These are phyloP conservation scores for Parapsyche elsis DNA, from an alignment of 1,140 invertebrate species.

Conservation along the genomic window DNA sequence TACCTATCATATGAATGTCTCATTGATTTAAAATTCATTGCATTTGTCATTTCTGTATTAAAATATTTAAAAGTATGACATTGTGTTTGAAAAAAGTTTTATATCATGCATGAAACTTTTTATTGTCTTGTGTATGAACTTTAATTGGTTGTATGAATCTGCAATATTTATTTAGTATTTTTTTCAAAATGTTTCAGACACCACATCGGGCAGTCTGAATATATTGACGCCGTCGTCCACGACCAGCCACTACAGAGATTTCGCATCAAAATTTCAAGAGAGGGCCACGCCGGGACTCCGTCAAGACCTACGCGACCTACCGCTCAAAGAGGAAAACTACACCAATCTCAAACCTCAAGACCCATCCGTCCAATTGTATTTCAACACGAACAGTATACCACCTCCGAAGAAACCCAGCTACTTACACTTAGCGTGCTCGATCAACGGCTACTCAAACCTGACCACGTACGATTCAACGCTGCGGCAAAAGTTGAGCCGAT, in stretches of 20 bases:
- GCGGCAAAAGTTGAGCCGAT: conserved; percentile 75
- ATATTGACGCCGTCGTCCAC: conserved; percentile 70
- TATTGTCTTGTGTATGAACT: no score
- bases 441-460: conserved; percentile 88
- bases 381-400: conserved; percentile 59
- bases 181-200: conserved; percentile 61
- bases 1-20: not conserved
- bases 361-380: conserved; percentile 59
- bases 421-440: conserved; percentile 86
- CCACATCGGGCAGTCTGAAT: conserved; percentile 69
- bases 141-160: no score
- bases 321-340: conserved; percentile 20
- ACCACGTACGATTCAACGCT: conserved; percentile 85
- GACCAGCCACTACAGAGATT: conserved; percentile 69
- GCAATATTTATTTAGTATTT: no score
- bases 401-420: conserved; percentile 79
- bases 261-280: conserved; percentile 69
- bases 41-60: conserved; percentile 6
- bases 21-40: conserved; percentile 6
- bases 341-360: not conserved
- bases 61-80: not conserved
- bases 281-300: conserved; percentile 61
- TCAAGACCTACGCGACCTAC: conserved; percentile 56
- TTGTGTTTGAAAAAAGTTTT: no score
- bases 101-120: no score